Conservation (phyloP, 1,140 invertebrate genomes). For the Zaprionus gabonicus region DNA sequence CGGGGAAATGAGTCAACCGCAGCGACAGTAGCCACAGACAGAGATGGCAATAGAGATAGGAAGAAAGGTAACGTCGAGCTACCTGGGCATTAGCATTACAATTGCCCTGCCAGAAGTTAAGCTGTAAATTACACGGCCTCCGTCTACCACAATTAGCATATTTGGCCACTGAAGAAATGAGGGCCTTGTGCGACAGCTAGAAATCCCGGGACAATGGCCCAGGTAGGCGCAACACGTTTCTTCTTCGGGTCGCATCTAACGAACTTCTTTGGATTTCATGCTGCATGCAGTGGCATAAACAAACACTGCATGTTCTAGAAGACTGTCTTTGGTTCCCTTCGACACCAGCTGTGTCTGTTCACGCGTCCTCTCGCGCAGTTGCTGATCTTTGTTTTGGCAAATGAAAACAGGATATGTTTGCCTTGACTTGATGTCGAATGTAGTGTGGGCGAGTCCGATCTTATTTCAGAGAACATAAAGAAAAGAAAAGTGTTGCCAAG, state of each 20-base stretch:
- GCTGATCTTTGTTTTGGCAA: slow-evolving; percentile 28
- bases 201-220: slow-evolving; percentile 51
- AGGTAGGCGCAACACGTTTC: slow-evolving; percentile 53
- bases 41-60: slow-evolving; percentile 14
- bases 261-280: slow-evolving; percentile 8
- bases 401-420: slow-evolving; percentile 21
- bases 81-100: slow-evolving; percentile 67
- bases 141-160: slow-evolving; percentile 74
- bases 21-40: background rate
- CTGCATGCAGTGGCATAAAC: slow-evolving; percentile 72
- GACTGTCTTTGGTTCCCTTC: slow-evolving; percentile 28
- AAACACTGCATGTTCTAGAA: slow-evolving; percentile 38
- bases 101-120: slow-evolving; percentile 53
- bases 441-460: slow-evolving; percentile 18
- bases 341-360: slow-evolving; percentile 67
- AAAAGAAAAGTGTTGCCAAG: slow-evolving; percentile 8
- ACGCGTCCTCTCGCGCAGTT: slow-evolving; percentile 23
- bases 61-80: slow-evolving; percentile 42
- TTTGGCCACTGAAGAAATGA: slow-evolving; percentile 56
- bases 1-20: slow-evolving; percentile 42
- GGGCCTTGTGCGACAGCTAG: slow-evolving; percentile 9
- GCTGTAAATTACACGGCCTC: slow-evolving; percentile 63
- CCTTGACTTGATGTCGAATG: slow-evolving; percentile 7
- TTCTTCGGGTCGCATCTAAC: slow-evolving; percentile 41
- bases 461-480: slow-evolving; percentile 36